Conservation (phyloP, 2,113 vertebrate species). For the Xerus inauris region DNA sequence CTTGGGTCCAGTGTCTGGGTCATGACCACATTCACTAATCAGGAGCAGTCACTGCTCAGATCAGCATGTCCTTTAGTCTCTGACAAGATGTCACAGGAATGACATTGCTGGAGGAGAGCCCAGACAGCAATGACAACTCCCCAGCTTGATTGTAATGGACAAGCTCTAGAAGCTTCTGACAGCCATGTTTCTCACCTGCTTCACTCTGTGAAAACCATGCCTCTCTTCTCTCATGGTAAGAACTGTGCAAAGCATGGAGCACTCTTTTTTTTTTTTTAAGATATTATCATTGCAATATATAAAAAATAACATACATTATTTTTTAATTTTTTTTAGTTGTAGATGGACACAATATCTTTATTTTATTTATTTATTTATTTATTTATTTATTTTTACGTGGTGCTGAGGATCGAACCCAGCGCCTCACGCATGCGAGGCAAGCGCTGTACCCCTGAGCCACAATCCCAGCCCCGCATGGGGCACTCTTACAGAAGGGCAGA, state of each 20-base stretch:
- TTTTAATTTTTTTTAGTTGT: too few species aligned
- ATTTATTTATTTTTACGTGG: too few species aligned
- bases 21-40: constrained; percentile 80
- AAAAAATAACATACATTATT: too few species aligned
- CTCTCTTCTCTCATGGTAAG: constrained; percentile 90
- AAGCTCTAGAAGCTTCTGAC: constrained; percentile 90
- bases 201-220: constrained; percentile 86
- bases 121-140: constrained; percentile 91
- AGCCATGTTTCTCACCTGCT: constrained; percentile 86
- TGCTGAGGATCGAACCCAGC: too few species aligned
- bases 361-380: too few species aligned
- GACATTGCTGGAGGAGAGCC: constrained; percentile 91
- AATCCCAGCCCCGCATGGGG: too few species aligned
- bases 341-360: too few species aligned
- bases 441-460: too few species aligned
- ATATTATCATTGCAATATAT: too few species aligned
- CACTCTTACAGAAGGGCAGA: constrained; percentile 92
- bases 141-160: constrained; percentile 91
- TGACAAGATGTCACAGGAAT: constrained; percentile 91
- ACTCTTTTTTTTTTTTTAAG: too few species aligned
- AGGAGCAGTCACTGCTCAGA: constrained; percentile 87
- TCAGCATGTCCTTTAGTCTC: constrained; percentile 88
- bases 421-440: too few species aligned
- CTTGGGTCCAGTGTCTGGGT: constrained; percentile 78
- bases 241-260: constrained; percentile 91